Evolutionary conservation across 2,888 invertebrate species (phyloP).

Genomic region (Eristalis pertinax): DNA sequence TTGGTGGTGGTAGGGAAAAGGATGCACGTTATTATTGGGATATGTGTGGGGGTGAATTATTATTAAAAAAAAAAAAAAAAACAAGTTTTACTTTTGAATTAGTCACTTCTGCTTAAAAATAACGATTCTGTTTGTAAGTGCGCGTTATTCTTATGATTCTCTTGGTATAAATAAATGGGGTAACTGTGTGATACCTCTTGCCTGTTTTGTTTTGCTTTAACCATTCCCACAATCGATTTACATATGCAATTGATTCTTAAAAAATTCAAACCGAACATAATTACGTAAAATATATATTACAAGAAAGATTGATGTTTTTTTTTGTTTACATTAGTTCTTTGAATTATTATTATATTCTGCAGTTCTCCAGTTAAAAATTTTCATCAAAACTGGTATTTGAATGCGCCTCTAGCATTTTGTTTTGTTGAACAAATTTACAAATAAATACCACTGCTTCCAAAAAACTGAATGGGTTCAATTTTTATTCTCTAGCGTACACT

Average conservation of each 20-base stretch:
- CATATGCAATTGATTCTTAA: slow-evolving; percentile 7
- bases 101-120: slow-evolving; percentile 53
- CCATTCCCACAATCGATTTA: slow-evolving; percentile 20
- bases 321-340: slow-evolving; percentile 1
- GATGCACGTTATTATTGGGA: background rate
- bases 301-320: slow-evolving; percentile 30
- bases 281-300: slow-evolving; percentile 50
- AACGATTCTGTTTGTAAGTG: slow-evolving; percentile 34
- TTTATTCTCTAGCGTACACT: slow-evolving; percentile 7
- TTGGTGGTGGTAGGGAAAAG: background rate
- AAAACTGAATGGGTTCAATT: background rate
- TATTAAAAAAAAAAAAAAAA: slow-evolving; percentile 29
- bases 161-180: slow-evolving; percentile 17
- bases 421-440: slow-evolving; percentile 51
- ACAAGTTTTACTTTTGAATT: slow-evolving; percentile 41
- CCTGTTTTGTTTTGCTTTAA: background rate
- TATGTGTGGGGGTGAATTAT: background rate
- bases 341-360: slow-evolving; percentile 4
- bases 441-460: slow-evolving; percentile 31
- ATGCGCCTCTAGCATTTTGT: slow-evolving; percentile 13
- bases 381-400: background rate
- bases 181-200: slow-evolving; percentile 34
- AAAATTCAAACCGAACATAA: slow-evolving; percentile 40
- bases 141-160: slow-evolving; percentile 6
- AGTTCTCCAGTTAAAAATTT: background rate